A percentile compares a stretch with the other conserved stretches of the same genome.
phyloP scores from a whole-genome alignment of 2,797 vertebrate species.

The Peromyscus aztecus region DNA sequence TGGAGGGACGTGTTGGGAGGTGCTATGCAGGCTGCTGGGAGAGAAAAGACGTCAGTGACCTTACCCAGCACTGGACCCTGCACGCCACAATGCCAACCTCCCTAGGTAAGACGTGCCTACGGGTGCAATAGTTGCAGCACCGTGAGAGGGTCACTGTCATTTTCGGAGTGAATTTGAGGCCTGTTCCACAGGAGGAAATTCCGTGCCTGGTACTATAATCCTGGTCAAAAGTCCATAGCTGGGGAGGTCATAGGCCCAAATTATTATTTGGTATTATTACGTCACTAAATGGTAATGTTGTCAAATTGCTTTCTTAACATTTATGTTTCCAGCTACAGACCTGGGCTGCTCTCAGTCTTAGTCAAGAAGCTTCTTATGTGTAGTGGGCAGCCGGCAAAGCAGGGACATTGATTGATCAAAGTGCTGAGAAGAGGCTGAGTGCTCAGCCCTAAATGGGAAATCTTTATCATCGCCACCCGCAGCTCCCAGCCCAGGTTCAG shows the following conservation, averaged over 20 bases:
- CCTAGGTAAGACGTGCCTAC: background rate
- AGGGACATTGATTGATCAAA: background rate
- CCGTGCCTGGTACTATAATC: background rate
- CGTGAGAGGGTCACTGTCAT: background rate
- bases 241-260: background rate
- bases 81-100: background rate
- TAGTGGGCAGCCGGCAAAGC: background rate
- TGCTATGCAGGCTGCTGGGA: background rate
- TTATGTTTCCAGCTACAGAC: background rate
- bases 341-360: background rate
- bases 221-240: background rate
- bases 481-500: background rate
- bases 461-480: background rate
- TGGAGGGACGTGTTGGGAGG: background rate
- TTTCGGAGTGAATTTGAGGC: background rate
- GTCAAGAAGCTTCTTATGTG: background rate
- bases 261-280: too few relatives aligned
- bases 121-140: background rate
- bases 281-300: background rate
- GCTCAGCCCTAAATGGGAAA: background rate
- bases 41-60: too few relatives aligned
- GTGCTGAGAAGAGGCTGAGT: background rate
- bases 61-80: background rate
- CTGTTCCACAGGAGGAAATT: background rate
- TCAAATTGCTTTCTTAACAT: background rate